These are phyloP conservation scores for Umimayanthus chanpuru DNA, from an alignment of 92 coral and sea anemone species.

Conservation along the genomic window DNA sequence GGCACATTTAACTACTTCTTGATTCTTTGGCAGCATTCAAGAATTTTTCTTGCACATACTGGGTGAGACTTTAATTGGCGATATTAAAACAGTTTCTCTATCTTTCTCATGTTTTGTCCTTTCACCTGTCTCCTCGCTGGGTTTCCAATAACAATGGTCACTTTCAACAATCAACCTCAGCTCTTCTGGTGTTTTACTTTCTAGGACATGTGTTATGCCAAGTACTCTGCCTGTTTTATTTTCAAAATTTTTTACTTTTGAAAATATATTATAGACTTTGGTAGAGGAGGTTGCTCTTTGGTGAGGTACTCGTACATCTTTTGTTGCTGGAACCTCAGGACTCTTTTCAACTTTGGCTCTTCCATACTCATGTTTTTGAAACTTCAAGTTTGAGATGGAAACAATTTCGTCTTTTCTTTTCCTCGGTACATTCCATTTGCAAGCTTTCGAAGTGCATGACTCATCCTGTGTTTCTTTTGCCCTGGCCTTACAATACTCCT, in stretches of 20 bases:
- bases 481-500: not conserved
- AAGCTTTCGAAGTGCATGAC: constrained; percentile 25
- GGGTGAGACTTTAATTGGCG: constrained; percentile 49
- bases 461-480: not conserved
- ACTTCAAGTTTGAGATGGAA: constrained; percentile 9
- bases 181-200: constrained; percentile 9
- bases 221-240: constrained; percentile 9
- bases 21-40: constrained; percentile 29
- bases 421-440: constrained; percentile 17
- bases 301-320: not conserved
- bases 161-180: not conserved
- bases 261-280: too few species aligned
- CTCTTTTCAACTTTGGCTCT: constrained; percentile 13
- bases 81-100: constrained; percentile 11
- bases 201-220: not conserved
- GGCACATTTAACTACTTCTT: constrained; percentile 21
- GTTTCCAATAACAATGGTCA: not conserved
- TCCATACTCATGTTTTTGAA: constrained; percentile 22
- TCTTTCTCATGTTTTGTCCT: not conserved
- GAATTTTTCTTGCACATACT: constrained; percentile 15
- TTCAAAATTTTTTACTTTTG: not conserved
- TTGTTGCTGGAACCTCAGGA: constrained; percentile 16
- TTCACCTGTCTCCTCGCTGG: not conserved
- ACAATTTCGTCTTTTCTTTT: constrained; percentile 25
- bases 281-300: not conserved